Conservation (phyloP, 92 coral and sea anemone genomes). For the Virgularia gustaviana region DNA sequence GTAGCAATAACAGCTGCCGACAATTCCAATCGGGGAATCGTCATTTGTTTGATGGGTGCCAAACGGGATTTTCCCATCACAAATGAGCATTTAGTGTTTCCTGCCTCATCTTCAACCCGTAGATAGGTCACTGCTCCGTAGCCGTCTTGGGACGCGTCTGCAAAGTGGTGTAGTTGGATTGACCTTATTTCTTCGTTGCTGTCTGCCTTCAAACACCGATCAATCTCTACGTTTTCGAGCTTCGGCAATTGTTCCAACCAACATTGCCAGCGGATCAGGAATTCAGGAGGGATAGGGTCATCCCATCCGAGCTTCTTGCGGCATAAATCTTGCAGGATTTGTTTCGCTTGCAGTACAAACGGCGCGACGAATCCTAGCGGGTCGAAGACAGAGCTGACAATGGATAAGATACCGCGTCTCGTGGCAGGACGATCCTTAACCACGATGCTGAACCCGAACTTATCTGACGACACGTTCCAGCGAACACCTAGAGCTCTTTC, state of each 20-base stretch:
- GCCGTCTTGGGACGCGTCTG: slow-evolving; percentile 41
- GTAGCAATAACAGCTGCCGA: slow-evolving; percentile 49
- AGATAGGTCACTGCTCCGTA: slow-evolving; percentile 49
- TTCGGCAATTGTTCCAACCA: slow-evolving; percentile 20
- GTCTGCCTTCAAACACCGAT: slow-evolving; percentile 51
- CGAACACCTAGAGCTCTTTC: slow-evolving; percentile 48
- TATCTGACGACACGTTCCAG: slow-evolving; percentile 33
- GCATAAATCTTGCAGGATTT: slow-evolving; percentile 53
- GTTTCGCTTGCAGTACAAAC: slow-evolving; percentile 44
- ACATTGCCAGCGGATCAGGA: slow-evolving; percentile 42
- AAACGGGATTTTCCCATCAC: slow-evolving; percentile 45
- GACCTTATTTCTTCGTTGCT: slow-evolving; percentile 30
- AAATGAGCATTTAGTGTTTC: slow-evolving; percentile 27
- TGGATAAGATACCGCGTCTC: slow-evolving; percentile 45
- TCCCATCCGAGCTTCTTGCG: slow-evolving; percentile 46
- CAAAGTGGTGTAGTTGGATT: slow-evolving; percentile 50
- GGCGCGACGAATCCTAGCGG: slow-evolving; percentile 57
- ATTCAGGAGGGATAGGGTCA: slow-evolving; percentile 40
- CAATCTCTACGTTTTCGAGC: slow-evolving; percentile 31
- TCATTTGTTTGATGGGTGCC: slow-evolving; percentile 34
- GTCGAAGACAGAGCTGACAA: slow-evolving; percentile 48
- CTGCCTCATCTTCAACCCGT: slow-evolving; percentile 13
- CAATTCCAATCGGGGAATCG: slow-evolving; percentile 25
- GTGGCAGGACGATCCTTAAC: slow-evolving; percentile 52
- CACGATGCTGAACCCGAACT: slow-evolving; percentile 45